Evolutionary conservation across 2,113 vertebrate genomes (phyloP), one percentile per base, ranked within the genome.

Genomic region (Notarius quadriscutis): DNA sequence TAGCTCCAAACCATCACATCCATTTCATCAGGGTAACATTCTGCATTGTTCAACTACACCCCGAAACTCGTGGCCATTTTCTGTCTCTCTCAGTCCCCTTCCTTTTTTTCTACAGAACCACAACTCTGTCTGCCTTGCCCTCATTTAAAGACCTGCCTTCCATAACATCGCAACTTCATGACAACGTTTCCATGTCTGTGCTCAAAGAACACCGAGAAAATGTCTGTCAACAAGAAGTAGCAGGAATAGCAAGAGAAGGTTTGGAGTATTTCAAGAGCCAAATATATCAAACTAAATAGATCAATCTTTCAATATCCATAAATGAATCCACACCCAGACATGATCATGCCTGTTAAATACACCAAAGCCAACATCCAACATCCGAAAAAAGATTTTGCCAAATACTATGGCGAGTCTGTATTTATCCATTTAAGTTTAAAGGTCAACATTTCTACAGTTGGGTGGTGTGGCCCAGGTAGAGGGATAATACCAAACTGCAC

Each of bases 181-280:
- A 84, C 30, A 25, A 82, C 75, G 62, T 81, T 74, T 88, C 65
- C 51, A 75, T 87, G 11, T 85, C 83, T 79, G 78, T 22, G 4
- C 60, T 87, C 27, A 85, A 55, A 7, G 22, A 83, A 51, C 67
- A 60, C 53, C 48, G 88, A 41, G 79, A 89, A 9, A 48, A 87
- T 15, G 48, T 55, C 48, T 81, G 27, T 83, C 78, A 78, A 50
- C 57, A 84, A 12, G 72, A 86, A 86, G 27, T 83, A 51, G n/a
- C 7, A 5, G 86, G n/a, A 48, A 84, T 91, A 22, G 85, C 53
- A 0, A 7, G 6, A 88, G 55, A 75, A 72, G 87, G 85, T 89
- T 77, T 77, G 51, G 30, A 67, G 34, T 27, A 63, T 18, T 18
- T 41, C 25, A 27, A n/a, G 63, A 27, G 22, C 22, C 22, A 71